Conservation (phyloP, 2,888 invertebrate species). For the Athrips mouffetella region DNA sequence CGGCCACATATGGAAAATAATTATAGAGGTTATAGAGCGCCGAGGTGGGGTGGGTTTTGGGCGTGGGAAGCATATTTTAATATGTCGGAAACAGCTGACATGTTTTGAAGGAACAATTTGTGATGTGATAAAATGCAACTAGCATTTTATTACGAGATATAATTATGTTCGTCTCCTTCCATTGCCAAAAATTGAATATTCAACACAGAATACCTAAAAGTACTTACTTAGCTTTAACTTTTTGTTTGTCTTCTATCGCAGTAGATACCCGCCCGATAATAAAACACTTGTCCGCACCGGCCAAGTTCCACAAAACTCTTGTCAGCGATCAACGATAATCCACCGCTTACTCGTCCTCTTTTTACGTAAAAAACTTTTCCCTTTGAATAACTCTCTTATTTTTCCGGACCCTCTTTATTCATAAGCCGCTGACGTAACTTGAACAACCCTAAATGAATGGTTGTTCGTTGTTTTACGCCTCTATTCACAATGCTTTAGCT, state of each 20-base stretch:
- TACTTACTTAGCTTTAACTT: conserved; percentile 19
- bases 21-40: conserved; percentile 52
- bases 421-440: conserved; percentile 73
- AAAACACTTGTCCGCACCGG: conserved; percentile 55
- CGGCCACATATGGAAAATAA: conserved; percentile 68
- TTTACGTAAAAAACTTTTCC: conserved; percentile 67
- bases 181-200: too few relatives aligned
- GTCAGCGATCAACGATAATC: conserved; percentile 68
- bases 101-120: conserved; percentile 29
- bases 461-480: conserved; percentile 77
- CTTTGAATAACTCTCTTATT: conserved; percentile 68
- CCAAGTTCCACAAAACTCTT: conserved; percentile 65
- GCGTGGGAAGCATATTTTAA: conserved; percentile 49
- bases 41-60: conserved; percentile 39
- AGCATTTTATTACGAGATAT: neutral
- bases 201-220: neutral
- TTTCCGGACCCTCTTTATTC: conserved; percentile 72
- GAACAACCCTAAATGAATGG: conserved; percentile 75
- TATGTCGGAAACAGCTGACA: conserved; percentile 51
- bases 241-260: conserved; percentile 42
- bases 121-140: neutral
- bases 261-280: conserved; percentile 41
- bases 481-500: conserved; percentile 72
- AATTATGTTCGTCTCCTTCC: too few relatives aligned
- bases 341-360: conserved; percentile 58